Evolutionary conservation across 2,888 invertebrate genomes (phyloP), one percentile per base, ranked within the genome.

Genomic region (Conistra vaccinii): DNA sequence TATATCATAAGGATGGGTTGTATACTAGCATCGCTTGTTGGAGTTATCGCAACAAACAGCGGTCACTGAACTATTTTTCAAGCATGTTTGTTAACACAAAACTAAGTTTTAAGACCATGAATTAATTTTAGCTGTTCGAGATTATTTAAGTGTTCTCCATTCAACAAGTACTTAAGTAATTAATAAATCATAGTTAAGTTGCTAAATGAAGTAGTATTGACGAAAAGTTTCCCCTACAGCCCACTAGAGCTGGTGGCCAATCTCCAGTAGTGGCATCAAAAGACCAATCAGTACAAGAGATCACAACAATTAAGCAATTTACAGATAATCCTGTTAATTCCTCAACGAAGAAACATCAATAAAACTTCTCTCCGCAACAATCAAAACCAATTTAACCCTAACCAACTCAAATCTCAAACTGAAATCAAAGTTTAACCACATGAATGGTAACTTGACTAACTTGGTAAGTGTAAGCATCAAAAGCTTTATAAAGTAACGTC

Each of bases 401-500:
- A 80, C 32, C 57, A 62, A 76, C 60, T 73, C 26, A 75, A 74
- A 78, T 69, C 75, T 63, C 62, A 39, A 78, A 73, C 66, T 20
- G 68, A 69, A 65, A 73, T 81, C 57, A 80, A 87, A 80, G 80
- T 69, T 78, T 62, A 81, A 67, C 75, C 78, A 76, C 75, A 73
- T 76, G 74, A 79, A 81, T 74, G 76, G 69, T 60, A 42, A 42
- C 51, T 72, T 71, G n/a, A 42, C 71, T 71, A 55, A 71, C 71
- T 58, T 29, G 39, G 60, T 77, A 80, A 78, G 60, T 73, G 78
- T 55, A 73, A 76, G 73, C 76, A 75, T 86, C 74, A 82, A 83
- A 85, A 80, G 85, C 83, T 83, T 83, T 83, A 76, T 70, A 82
- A 39, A 83, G 86, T 82, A 83, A 85, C 85, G 87, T 82, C 84